Evolutionary conservation across 2,888 invertebrate genomes (phyloP), one percentile per base, ranked within the genome.

Genomic region (Rhaphigaster nebulosa): DNA sequence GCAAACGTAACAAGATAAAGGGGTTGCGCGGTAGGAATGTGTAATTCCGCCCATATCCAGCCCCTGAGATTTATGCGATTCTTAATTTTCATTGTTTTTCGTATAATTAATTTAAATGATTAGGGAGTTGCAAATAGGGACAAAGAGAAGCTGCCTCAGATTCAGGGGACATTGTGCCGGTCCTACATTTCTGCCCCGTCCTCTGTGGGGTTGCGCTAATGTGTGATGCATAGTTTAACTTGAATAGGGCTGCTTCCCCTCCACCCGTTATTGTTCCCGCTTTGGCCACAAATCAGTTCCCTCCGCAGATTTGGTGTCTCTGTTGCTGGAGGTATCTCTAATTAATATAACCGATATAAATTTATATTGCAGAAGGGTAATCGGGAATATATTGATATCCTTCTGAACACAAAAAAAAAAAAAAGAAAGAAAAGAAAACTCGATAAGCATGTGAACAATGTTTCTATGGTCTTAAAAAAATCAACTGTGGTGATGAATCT

Each of bases 211-310:
- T 12, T 20, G 87, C 50, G 87, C 45, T 90, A 90, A 90, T 90
- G 90, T 84, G 90, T 84, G 84, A 90, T 84, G 90, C 84, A 84
- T 90, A 90, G 90, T 90, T 90, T 84, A 90, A 90, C 90, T 52
- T 90, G 90, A 90, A 90, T 90, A 60, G 87, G 76, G 50, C n/a
- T 23, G 89, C 38, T 29, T 41, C 54, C 90, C 50, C 65, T 3
- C 12, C 34, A 38, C 8, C 70, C 10, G 89, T 89, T 76, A 89
- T 89, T 89, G 89, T 89, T n/a, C 89, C 34, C 34, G 56, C 34
- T 56, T 45, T 23, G 70, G 76, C 89, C 89, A 89, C 89, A 89
- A 89, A 89, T 89, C 89, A 89, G 89, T 50, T 34, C 70, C 84
- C 45, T 50, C 13, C 84, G 20, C 45, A 50, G 84, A 84, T 84